Base-by-base conservation (phyloP, 2,797 vertebrate species). In the Poeciliopsis gracilis region DNA sequence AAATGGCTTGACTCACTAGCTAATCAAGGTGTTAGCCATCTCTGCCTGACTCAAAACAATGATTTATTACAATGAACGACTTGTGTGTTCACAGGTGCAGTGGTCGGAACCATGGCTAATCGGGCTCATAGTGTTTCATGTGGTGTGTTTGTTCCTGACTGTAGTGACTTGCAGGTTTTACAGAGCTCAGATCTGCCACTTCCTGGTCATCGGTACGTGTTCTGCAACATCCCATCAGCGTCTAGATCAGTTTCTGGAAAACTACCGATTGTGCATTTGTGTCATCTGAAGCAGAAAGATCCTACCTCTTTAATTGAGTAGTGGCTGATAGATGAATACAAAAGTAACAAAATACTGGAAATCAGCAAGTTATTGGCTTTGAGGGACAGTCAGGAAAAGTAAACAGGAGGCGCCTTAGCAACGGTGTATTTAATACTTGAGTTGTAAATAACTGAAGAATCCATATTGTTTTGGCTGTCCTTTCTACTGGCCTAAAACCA, bases 81-180 rank as follows among this genome's bases (percentile, higher is more conserved):
- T 47, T 30, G 0, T 69, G 0, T 15, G 76, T 82, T 47, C 66
- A 0, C 87, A 96, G 92, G 96, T 98, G 0, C 97, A 99, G 90
- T 99, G 98, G 98, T 97, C 97, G 0, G 98, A 99, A 83, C 95
- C 97, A 0, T 99, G 98, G 97, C 93, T 99, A 3, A 13, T 98
- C 18, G 97, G 94, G 1, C 94, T 98, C 51, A 16, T 95, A 0
- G 23, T 72, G 76, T 99, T 98, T 90, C 98, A 99, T n/a, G 25
- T 90, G 9, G 66, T 96, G 12, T 99, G 97, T 95, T 90, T 99
- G 70, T 84, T 93, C 4, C 73, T 97, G 43, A 98, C 97, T 0
- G 91, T 95, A 30, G 1, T 96, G 25, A 97, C 97, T 0, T 95
- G 96, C 73, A 96, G 90, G 69, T 96, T 91, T 83, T 97, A 97